Conservation (phyloP, 1,140 invertebrate species). For the Drosophila watanabei region DNA sequence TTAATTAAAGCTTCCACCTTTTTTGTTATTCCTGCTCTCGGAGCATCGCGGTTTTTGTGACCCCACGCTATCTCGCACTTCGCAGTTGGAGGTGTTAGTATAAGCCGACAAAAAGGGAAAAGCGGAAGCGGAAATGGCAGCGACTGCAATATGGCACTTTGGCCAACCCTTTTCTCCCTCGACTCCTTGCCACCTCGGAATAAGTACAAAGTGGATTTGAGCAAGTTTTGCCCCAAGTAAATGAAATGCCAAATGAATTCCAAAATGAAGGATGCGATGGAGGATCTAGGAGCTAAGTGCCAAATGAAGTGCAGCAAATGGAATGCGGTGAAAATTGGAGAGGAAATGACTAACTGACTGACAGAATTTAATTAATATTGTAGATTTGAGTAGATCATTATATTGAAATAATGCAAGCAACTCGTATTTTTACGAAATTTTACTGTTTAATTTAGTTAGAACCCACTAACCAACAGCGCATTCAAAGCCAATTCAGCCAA, state of each 20-base stretch:
- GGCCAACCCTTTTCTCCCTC: neutral
- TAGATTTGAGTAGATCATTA: neutral
- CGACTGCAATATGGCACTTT: constrained; percentile 65
- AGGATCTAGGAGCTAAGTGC: constrained; percentile 26
- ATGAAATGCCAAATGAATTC: constrained; percentile 70
- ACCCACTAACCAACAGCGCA: neutral
- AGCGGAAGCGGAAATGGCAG: constrained; percentile 33
- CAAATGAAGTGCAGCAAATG: constrained; percentile 47
- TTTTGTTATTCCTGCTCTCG: constrained; percentile 39
- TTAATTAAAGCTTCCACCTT: neutral
- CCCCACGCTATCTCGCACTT: constrained; percentile 34
- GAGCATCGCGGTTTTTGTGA: constrained; percentile 64
- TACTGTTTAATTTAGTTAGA: neutral
- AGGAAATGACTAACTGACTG: neutral
- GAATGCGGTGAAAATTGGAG: neutral
- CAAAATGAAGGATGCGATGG: constrained; percentile 46
- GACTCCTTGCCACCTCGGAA: constrained; percentile 26
- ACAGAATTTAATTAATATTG: neutral
- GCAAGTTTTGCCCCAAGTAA: constrained; percentile 64
- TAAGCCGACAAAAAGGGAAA: constrained; percentile 21
- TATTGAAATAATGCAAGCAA: no score
- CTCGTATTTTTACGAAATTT: neutral
- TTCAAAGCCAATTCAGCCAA: constrained; percentile 3
- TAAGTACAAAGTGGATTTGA: constrained; percentile 78
- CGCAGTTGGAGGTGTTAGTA: constrained; percentile 56